A percentile compares a stretch with the other conserved stretches of the same genome.
Conservation (phyloP, 2,888 invertebrate species). For the Mallateleia sp. region DNA sequence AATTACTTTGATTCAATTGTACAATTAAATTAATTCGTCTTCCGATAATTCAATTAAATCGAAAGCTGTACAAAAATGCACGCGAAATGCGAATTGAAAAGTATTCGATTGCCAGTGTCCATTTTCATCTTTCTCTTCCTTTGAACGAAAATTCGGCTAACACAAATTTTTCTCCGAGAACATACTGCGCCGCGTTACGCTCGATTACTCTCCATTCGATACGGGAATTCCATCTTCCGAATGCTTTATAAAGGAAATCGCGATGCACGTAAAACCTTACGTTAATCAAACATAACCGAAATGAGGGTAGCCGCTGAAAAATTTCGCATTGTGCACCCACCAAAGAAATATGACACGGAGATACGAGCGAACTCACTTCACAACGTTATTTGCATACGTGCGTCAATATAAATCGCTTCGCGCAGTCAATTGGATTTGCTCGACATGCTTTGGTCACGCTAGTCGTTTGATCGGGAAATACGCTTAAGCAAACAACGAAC, state of each 20-base stretch:
- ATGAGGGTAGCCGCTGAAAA: conserved; percentile 20
- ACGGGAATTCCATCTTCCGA: conserved; percentile 57
- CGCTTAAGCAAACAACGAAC: no score
- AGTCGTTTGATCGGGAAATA: no score
- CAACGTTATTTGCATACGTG: no score
- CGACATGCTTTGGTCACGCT: no score
- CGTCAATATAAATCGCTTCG: no score
- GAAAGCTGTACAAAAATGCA: conserved; percentile 19
- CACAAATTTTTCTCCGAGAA: conserved; percentile 37
- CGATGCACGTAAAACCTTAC: conserved; percentile 45
- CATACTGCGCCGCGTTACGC: conserved; percentile 38
- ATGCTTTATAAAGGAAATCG: conserved; percentile 57
- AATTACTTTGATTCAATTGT: conserved; percentile 28
- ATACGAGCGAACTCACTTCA: no score
- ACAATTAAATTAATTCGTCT: conserved; percentile 8
- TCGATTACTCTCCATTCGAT: conserved; percentile 65
- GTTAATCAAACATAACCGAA: conserved; percentile 58
- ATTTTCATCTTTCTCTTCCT: conserved; percentile 39
- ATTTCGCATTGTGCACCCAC: conserved; percentile 27
- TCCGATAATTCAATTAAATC: conserved; percentile 27
- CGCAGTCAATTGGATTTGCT: no score
- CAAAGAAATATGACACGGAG: not conserved
- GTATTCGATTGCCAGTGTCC: conserved; percentile 49
- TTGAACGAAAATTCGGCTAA: conserved; percentile 55
- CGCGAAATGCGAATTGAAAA: conserved; percentile 32